These are phyloP conservation scores for Cosmopolites sordidus DNA, from an alignment of 2,888 invertebrate species.

Conservation along the genomic window DNA sequence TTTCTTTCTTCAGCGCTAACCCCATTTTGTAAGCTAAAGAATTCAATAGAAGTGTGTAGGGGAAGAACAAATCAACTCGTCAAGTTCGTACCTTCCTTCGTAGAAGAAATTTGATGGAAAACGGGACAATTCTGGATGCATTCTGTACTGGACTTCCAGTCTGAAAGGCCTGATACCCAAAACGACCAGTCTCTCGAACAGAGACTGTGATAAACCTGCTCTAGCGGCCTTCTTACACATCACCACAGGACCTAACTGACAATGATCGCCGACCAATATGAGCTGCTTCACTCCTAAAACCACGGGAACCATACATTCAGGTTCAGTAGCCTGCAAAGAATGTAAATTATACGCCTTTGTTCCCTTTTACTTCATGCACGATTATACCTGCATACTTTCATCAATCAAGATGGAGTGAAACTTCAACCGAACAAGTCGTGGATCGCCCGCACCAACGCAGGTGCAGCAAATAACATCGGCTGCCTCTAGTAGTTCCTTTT, in stretches of 20 bases:
- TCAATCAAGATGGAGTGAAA: constrained; percentile 96
- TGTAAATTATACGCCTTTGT: neutral
- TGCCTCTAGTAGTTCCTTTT: constrained; percentile 84
- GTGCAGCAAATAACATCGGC: constrained; percentile 99
- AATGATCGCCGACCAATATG: constrained; percentile 98
- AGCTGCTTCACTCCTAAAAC: constrained; percentile 95
- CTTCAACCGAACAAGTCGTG: constrained; percentile 84
- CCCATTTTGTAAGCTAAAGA: constrained; percentile 87
- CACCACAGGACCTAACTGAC: constrained; percentile 97
- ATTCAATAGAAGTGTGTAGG: too few species aligned
- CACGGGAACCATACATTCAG: constrained; percentile 98
- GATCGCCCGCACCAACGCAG: constrained; percentile 98
- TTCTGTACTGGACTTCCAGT: constrained; percentile 95
- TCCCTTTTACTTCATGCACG: neutral
- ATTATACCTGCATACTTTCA: constrained; percentile 70
- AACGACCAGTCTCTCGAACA: constrained; percentile 96
- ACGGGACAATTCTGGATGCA: constrained; percentile 96
- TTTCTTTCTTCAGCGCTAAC: constrained; percentile 95
- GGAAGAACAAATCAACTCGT: too few species aligned
- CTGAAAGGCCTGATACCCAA: constrained; percentile 95
- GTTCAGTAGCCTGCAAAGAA: constrained; percentile 70
- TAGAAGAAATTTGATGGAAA: constrained; percentile 97
- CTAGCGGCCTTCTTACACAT: constrained; percentile 99
- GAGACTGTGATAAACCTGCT: constrained; percentile 93
- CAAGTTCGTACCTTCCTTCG: constrained; percentile 28